Evolutionary conservation across 2,113 vertebrate species (phyloP).

Genomic region (Motacilla alba): DNA sequence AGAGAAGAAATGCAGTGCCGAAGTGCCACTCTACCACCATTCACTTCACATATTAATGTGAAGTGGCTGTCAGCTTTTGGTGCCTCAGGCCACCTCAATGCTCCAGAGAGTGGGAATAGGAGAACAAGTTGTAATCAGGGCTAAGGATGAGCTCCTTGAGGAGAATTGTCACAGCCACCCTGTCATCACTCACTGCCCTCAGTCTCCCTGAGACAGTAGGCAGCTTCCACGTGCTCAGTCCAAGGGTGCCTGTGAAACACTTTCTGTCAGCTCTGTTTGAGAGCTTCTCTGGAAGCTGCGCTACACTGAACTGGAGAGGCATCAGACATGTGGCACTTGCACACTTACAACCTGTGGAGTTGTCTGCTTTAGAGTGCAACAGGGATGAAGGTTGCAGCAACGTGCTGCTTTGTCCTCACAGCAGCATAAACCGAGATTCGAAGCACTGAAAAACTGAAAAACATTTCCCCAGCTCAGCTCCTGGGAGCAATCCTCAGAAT

Average conservation of each 20-base stretch:
- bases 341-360: neutral
- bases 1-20: fast-evolving
- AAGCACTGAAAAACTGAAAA: neutral
- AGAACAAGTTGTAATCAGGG: neutral
- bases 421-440: fast-evolving
- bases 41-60: fast-evolving
- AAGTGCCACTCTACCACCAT: neutral
- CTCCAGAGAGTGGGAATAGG: neutral
- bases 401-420: fast-evolving
- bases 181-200: neutral
- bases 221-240: neutral
- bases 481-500: neutral
- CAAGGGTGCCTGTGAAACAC: neutral
- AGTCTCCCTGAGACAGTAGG: fast-evolving
- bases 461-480: neutral
- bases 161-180: neutral
- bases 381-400: neutral
- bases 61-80: neutral
- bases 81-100: neutral
- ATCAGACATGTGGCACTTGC: neutral
- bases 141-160: neutral
- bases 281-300: neutral
- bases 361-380: fast-evolving
- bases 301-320: neutral
- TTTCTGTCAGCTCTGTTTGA: neutral